Conservation (phyloP, 2,113 vertebrate genomes). For the Gobio gobio region DNA sequence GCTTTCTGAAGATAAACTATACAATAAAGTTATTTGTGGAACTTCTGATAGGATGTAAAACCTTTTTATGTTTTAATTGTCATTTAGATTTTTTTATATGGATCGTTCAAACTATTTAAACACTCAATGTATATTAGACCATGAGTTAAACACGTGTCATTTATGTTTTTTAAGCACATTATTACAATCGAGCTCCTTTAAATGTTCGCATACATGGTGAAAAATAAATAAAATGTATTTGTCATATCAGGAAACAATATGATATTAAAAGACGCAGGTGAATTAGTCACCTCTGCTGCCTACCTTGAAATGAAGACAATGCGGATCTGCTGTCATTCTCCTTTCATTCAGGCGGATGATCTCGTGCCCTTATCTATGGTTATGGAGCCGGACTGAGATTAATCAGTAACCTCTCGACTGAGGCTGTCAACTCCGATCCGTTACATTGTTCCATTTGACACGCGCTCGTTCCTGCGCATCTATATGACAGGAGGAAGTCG, state of each 20-base stretch:
- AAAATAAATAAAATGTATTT: background rate
- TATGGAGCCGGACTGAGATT: slow-evolving; percentile 65
- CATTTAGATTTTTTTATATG: background rate
- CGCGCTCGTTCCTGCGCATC: slow-evolving; percentile 57
- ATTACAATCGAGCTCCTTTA: background rate
- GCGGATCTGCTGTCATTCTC: slow-evolving; percentile 24
- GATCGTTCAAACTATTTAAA: background rate
- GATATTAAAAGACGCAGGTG: background rate
- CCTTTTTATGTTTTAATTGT: background rate
- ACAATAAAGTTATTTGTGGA: background rate
- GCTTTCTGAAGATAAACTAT: background rate
- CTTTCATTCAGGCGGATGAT: slow-evolving; percentile 26
- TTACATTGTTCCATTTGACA: slow-evolving; percentile 70
- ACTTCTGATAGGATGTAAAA: background rate
- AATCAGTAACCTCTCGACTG: slow-evolving; percentile 71
- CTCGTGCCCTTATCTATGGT: slow-evolving; percentile 64
- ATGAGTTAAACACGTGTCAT: background rate
- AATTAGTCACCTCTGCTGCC: background rate
- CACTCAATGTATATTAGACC: too few species aligned
- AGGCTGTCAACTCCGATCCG: slow-evolving; percentile 59
- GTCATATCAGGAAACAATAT: background rate
- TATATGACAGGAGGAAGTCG: slow-evolving; percentile 67
- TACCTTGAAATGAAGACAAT: slow-evolving; percentile 15
- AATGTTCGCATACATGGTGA: background rate
- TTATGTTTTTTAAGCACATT: background rate